Evolutionary conservation across 2,888 invertebrate species (phyloP).

Genomic region (Empis livida): DNA sequence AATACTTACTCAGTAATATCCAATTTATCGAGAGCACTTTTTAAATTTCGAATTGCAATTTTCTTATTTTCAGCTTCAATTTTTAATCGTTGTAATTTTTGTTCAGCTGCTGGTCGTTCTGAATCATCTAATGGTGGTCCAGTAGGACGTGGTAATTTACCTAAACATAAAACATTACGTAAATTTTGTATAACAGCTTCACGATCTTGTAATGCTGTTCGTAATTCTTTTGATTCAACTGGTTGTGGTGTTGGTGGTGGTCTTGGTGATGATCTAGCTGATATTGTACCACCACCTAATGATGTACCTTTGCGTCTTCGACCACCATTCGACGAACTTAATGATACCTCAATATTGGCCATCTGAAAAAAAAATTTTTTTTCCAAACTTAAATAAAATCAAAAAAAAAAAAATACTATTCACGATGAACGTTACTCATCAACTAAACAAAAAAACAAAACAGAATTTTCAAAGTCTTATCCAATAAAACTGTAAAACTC

Average conservation of each 20-base stretch:
- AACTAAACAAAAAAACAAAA: background rate
- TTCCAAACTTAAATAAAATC: background rate
- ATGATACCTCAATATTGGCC: slow-evolving; percentile 73
- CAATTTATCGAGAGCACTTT: slow-evolving; percentile 64
- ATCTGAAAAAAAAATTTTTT: slow-evolving; percentile 41
- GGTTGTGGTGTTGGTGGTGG: slow-evolving; percentile 22
- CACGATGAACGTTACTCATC: background rate
- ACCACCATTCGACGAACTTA: slow-evolving; percentile 49
- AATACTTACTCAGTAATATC: slow-evolving; percentile 74
- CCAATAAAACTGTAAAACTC: too few relatives aligned
- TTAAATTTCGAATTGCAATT: slow-evolving; percentile 66
- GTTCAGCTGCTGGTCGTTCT: slow-evolving; percentile 44
- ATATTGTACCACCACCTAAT: slow-evolving; percentile 20
- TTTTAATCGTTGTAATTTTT: slow-evolving; percentile 44
- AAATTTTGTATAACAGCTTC: slow-evolving; percentile 68
- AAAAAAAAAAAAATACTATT: background rate
- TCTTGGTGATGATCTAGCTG: slow-evolving; percentile 10
- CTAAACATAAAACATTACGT: slow-evolving; percentile 31
- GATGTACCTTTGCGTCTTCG: slow-evolving; percentile 41
- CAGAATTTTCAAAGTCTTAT: too few relatives aligned
- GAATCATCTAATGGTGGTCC: slow-evolving; percentile 40
- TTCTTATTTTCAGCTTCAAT: slow-evolving; percentile 66
- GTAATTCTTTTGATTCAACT: slow-evolving; percentile 45
- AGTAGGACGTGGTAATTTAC: slow-evolving; percentile 32
- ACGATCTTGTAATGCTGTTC: slow-evolving; percentile 61